Evolutionary conservation across 2,888 invertebrate genomes (phyloP).

Genomic region (Mongoloraphidia duomilia): DNA sequence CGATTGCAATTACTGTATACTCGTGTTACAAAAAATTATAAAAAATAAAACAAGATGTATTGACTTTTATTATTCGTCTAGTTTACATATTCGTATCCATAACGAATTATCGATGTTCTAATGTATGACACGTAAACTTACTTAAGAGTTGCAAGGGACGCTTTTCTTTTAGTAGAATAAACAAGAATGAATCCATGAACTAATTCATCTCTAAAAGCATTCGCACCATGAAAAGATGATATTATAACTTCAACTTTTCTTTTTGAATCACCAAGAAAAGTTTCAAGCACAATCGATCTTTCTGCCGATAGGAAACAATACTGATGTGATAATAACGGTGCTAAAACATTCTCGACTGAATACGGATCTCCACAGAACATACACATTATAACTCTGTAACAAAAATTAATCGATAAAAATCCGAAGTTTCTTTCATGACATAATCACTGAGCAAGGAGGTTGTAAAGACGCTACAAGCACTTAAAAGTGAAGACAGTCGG

Average conservation of each 20-base stretch:
- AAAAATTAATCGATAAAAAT: slow-evolving; percentile 8
- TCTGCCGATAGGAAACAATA: slow-evolving; percentile 76
- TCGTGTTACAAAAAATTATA: no score
- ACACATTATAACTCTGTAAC: slow-evolving; percentile 75
- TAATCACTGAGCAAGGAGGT: not conserved
- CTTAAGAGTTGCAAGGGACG: slow-evolving; percentile 85
- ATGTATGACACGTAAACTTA: slow-evolving; percentile 30
- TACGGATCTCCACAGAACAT: slow-evolving; percentile 94
- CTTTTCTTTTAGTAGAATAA: slow-evolving; percentile 88
- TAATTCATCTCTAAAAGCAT: slow-evolving; percentile 79
- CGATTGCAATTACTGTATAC: no score
- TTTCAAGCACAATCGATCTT: slow-evolving; percentile 79
- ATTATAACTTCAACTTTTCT: slow-evolving; percentile 79
- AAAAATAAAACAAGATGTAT: not conserved
- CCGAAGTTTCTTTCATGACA: not conserved
- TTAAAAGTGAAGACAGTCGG: no score
- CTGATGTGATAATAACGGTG: slow-evolving; percentile 74
- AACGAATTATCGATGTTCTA: no score
- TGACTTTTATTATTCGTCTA: not conserved
- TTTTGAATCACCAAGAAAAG: slow-evolving; percentile 82
- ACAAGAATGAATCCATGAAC: slow-evolving; percentile 92
- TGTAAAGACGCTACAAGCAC: no score
- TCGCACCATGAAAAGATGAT: slow-evolving; percentile 88
- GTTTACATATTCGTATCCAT: no score
- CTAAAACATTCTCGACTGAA: slow-evolving; percentile 76